phyloP scores from a whole-genome alignment of 2,797 vertebrate species.

The Leptatherina wallacei region DNA sequence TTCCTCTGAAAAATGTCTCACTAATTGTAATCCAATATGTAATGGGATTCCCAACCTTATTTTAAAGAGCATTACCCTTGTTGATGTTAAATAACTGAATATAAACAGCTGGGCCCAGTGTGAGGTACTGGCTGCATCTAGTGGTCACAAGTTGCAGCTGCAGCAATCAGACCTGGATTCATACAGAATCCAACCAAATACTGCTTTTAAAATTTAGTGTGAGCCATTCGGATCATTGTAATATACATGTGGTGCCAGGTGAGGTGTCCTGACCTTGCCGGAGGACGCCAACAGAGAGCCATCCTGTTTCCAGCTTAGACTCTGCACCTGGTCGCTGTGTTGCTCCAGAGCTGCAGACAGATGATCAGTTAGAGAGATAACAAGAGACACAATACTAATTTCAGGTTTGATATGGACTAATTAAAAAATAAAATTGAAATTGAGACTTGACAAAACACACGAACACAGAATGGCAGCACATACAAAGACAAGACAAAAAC shows the following conservation, averaged over 20 bases:
- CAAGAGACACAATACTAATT: conserved; percentile 8
- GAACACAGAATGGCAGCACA: conserved; percentile 28
- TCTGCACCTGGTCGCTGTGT: conserved; percentile 90
- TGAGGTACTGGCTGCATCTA: conserved; percentile 65
- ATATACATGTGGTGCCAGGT: background rate
- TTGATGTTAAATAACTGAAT: conserved; percentile 37
- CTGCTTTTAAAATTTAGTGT: background rate
- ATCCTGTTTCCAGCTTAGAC: conserved; percentile 90
- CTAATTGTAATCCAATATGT: conserved; percentile 21
- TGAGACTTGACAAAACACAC: conserved; percentile 1
- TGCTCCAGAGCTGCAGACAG: conserved; percentile 84
- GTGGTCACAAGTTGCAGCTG: conserved; percentile 57
- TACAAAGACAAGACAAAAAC: conserved; percentile 26
- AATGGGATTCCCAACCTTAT: conserved; percentile 37
- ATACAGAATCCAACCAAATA: background rate
- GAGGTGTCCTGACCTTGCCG: conserved; percentile 86
- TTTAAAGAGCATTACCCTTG: conserved; percentile 51
- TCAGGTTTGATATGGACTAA: conserved; percentile 2
- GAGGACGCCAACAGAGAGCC: conserved; percentile 89
- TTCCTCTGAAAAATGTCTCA: conserved; percentile 22
- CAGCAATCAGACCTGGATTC: background rate
- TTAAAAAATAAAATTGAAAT: conserved; percentile 4
- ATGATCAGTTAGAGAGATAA: conserved; percentile 12
- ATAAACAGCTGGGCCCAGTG: conserved; percentile 24
- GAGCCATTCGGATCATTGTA: background rate